Base-by-base conservation (phyloP, 2,888 invertebrate species). In the Volucella zonaria region DNA sequence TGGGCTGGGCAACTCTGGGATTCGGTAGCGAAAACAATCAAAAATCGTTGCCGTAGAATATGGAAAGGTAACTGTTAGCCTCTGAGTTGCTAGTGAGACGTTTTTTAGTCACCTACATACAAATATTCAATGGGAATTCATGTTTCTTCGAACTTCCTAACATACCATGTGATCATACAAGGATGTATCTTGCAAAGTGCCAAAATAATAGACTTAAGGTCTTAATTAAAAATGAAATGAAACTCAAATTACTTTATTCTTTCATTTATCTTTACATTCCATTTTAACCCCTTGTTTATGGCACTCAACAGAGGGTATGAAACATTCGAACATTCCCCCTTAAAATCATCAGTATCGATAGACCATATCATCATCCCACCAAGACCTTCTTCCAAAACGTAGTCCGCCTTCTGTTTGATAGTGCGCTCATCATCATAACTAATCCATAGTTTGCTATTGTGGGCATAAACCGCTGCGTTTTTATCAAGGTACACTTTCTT, bases 331-430 rank as follows among this genome's bases (percentile, higher is more conserved):
- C 90, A 92, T n/a, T 82, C 68, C 3, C 91, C 92, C 0, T 75
- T 80, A 87, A 93, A 93, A 87, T 93, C 93, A 87, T 93, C 93
- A 1, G 92, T 93, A 86, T 93, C 93, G 43, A 93, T 88, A 0
- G 93, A 92, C 93, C 93, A 93, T 23, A 93, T 88, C 93, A 93
- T 93, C 9, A 92, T 89, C 1, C 93, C 93, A 12, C 91, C 93
- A n/a, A 93, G 87, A 0, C 90, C 89, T 51, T 89, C 82, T 0
- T 89, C 87, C 38, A 90, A 52, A 0, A 91, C 92, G 81, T 90
- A 92, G 47, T 90, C 67, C 1, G 90, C 88, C 89, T 92, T 92
- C 14, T 87, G 78, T 45, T 74, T 77, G 12, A 92, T 87, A 15
- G 92, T 91, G 12, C 88, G 87, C 0, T 86, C 87, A 82, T 91